Conservation (phyloP, 1,140 invertebrate species). For the Brachionus rotundiformis region DNA sequence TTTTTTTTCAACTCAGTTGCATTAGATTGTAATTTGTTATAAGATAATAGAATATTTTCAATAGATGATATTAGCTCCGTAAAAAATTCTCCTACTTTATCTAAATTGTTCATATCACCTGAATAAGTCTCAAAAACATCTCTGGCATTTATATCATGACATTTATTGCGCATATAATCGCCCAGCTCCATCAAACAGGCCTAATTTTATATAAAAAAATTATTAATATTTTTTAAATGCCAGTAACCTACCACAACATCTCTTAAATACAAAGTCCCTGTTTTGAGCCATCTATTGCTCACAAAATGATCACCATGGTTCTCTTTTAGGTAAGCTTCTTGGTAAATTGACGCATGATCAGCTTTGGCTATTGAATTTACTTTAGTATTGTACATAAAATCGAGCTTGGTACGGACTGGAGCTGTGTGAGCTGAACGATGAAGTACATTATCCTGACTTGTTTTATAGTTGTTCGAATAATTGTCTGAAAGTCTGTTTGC, state of each 20-base stretch:
- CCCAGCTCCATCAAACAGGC: conserved; percentile 32
- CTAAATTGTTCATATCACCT: neutral
- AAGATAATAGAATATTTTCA: conserved; percentile 3
- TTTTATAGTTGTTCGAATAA: conserved; percentile 42
- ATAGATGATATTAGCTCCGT: conserved; percentile 26
- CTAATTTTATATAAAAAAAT: neutral
- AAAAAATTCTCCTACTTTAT: conserved; percentile 10
- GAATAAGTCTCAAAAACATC: conserved; percentile 13
- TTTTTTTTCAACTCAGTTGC: conserved; percentile 29
- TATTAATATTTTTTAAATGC: neutral
- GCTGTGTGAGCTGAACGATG: neutral
- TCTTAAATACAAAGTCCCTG: neutral
- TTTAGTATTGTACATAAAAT: neutral
- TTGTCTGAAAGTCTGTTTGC: conserved; percentile 26
- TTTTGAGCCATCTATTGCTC: conserved; percentile 33
- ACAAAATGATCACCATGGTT: conserved; percentile 41
- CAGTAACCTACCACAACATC: neutral
- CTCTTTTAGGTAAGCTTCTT: neutral
- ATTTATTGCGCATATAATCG: conserved; percentile 51
- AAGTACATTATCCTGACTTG: conserved; percentile 36
- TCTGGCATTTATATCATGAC: conserved; percentile 39
- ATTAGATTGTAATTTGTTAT: conserved; percentile 28
- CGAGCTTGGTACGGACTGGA: conserved; percentile 7
- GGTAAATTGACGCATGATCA: conserved; percentile 30
- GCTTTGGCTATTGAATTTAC: neutral